Percentiles rank a stretch among this genome's conserved stretches.
Evolutionary conservation across 1,140 invertebrate species (phyloP).

Genomic region (Aricia agestis): DNA sequence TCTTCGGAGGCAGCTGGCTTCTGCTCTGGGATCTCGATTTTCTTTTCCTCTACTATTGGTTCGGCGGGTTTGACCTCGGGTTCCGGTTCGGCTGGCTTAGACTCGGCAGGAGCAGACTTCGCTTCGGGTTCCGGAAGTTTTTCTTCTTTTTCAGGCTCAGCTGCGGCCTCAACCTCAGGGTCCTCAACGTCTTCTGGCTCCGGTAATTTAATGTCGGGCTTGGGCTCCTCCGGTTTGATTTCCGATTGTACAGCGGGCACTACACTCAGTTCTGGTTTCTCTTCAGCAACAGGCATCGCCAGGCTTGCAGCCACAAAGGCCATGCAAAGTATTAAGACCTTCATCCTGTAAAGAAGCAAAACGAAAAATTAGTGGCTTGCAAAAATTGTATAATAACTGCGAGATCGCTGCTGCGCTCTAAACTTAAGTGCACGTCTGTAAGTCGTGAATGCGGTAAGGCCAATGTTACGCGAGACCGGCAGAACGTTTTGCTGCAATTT

Average conservation of each 20-base stretch:
- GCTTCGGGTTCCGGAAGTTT: constrained; percentile 30
- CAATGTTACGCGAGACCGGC: constrained; percentile 66
- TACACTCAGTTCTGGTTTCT: constrained; percentile 45
- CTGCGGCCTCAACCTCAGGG: constrained; percentile 29
- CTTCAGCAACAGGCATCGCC: constrained; percentile 68
- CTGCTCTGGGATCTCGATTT: constrained; percentile 27
- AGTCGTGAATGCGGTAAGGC: constrained; percentile 66
- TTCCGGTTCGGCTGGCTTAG: constrained; percentile 30
- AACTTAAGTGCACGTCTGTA: constrained; percentile 53
- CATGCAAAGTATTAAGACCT: constrained; percentile 68
- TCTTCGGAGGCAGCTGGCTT: constrained; percentile 24
- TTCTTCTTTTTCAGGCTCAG: constrained; percentile 31
- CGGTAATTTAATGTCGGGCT: constrained; percentile 24
- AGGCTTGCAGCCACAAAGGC: constrained; percentile 64
- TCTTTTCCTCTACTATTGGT: constrained; percentile 26
- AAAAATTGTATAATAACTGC: constrained; percentile 32
- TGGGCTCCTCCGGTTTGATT: constrained; percentile 39
- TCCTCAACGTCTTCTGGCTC: constrained; percentile 31
- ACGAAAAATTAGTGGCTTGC: constrained; percentile 48
- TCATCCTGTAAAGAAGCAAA: constrained; percentile 68
- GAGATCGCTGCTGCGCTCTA: constrained; percentile 39
- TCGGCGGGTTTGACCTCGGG: constrained; percentile 3
- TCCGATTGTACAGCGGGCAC: constrained; percentile 36
- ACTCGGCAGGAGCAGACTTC: constrained; percentile 28
- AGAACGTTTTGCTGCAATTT: constrained; percentile 59